Base-by-base conservation (phyloP, 1,140 invertebrate species). In the Drosophila hydei region DNA sequence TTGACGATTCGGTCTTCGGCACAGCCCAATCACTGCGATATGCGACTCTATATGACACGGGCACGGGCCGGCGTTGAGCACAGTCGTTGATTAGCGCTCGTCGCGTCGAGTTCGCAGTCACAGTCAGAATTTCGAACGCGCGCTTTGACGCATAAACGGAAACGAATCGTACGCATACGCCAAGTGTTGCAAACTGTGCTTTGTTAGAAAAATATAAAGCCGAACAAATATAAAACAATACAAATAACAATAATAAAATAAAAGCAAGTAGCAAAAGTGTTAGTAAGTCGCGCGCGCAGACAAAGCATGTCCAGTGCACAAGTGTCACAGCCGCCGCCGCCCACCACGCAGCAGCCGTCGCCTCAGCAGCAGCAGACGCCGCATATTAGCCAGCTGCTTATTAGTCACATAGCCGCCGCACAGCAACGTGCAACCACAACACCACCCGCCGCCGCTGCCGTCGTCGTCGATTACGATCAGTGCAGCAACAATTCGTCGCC, bases 261-360 rank as follows among this genome's bases (percentile, higher is more conserved):
- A 47, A 21, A 77, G 18, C 36, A 23, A 18, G 14, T 5, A 18
- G 30, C 11, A 30, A 45, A 56, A 55, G 21, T 58, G 65, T 33
- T 33, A 51, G 47, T 38, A 43, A 42, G 33, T 56, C 18, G 58
- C 45, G 45, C 33, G 52, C 58, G 23, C 18, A 67, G 40, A 63
- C 45, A 80, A 87, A 89, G 90, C 78, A 91, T 91, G 90, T 91
- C 90, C 71, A 91, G 89, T 81, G 90, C 63, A 59, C 90, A 91
- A 85, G 89, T 91, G 67, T 90, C 89, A 38, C 89, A 90, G 65
- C 89, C 83, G 65, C 85, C 89, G 52, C 77, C 74, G 55, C 67
- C 85, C 14, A 77, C 77, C 48, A 67, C 76, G 74, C 78, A 77
- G 55, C 76, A 75, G 58, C 42, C 36, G 52, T 61, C 60, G 71